Percentiles rank a stretch among this genome's conserved stretches.
Conservation (phyloP, 2,113 vertebrate genomes). For the Xenus cinereus region DNA sequence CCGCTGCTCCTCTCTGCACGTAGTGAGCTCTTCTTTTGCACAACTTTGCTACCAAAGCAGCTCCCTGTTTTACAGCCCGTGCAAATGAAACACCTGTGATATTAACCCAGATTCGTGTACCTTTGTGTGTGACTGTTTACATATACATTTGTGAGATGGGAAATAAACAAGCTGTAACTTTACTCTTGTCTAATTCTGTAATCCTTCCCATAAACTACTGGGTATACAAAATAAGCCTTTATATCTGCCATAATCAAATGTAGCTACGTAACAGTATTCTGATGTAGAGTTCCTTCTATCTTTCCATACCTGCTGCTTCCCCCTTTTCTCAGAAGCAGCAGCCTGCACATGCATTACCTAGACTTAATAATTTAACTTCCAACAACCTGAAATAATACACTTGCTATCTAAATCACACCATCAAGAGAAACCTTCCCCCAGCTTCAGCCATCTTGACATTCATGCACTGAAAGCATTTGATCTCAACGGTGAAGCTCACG, state of each 20-base stretch:
- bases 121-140: not conserved
- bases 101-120: not conserved
- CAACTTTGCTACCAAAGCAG: slow-evolving; percentile 28
- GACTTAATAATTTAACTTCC: not conserved
- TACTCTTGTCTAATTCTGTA: not conserved
- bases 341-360: not conserved
- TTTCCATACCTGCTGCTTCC: not conserved
- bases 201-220: not conserved
- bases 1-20: not conserved
- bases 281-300: not conserved
- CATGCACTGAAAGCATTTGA: not conserved
- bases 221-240: not conserved
- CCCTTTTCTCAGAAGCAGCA: not conserved
- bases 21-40: not conserved
- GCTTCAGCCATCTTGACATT: not conserved
- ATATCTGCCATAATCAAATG: fast-evolving
- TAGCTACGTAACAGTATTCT: not conserved
- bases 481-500: not conserved
- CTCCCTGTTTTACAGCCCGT: not conserved
- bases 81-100: not conserved
- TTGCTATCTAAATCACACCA: not conserved
- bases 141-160: not conserved
- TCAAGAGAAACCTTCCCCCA: not conserved
- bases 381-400: not conserved
- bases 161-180: slow-evolving; percentile 43